Percentiles rank a stretch among this genome's conserved stretches.
These are phyloP conservation scores for Lycaena phlaeas DNA, from an alignment of 2,888 invertebrate species.

Conservation along the genomic window DNA sequence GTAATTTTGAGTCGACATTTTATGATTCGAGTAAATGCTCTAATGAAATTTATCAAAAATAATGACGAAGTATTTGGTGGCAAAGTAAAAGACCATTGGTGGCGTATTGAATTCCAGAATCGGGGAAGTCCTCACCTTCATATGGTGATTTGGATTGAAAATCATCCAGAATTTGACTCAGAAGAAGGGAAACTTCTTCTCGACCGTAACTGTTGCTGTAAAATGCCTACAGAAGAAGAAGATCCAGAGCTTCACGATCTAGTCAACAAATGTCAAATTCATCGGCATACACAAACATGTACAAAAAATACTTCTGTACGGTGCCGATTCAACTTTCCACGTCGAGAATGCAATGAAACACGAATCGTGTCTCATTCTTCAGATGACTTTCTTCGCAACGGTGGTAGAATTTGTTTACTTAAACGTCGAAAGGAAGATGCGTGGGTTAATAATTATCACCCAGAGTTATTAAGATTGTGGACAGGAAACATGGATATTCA, in stretches of 20 bases:
- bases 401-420: constrained; percentile 11
- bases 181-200: constrained; percentile 13
- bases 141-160: constrained; percentile 19
- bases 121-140: constrained; percentile 20
- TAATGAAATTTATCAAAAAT: constrained; percentile 17
- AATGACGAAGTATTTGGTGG: constrained; percentile 17
- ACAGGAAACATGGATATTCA: constrained; percentile 27
- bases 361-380: constrained; percentile 7
- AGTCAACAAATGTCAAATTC: constrained; percentile 16
- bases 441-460: constrained; percentile 17
- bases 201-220: constrained; percentile 12
- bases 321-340: constrained; percentile 19
- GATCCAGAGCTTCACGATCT: constrained; percentile 13
- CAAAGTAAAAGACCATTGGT: constrained; percentile 18
- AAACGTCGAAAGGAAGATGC: constrained; percentile 10
- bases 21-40: constrained; percentile 16
- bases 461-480: constrained; percentile 18
- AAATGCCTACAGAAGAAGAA: constrained; percentile 10
- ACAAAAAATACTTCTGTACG: constrained; percentile 11
- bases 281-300: constrained; percentile 17
- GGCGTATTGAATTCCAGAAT: constrained; percentile 19
- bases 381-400: constrained; percentile 9
- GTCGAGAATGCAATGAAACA: constrained; percentile 11
- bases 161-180: constrained; percentile 13
- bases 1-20: constrained; percentile 17